Evolutionary conservation across 2,888 invertebrate genomes (phyloP), one percentile per base, ranked within the genome.

Genomic region (Incurvaria masculella): DNA sequence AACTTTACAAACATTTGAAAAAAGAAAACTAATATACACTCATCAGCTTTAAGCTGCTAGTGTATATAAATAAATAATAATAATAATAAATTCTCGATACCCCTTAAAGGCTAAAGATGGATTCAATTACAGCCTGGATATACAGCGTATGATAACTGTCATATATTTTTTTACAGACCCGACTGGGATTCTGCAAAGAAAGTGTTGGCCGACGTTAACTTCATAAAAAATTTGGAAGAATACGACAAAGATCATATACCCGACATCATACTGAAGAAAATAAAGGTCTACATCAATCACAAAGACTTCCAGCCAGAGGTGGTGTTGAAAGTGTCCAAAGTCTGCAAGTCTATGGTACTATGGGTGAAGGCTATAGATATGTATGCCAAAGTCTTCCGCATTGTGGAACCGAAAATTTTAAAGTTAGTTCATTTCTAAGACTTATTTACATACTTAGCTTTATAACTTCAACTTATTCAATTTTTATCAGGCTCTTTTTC

Each of bases 281-380:
- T 96, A 8, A 92, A 91, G 66, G 79, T 80, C 1, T 96, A 94
- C 62, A 84, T 94, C 1, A 87, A 86, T 1, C 87, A 94, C 66
- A 90, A 91, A 47, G 91, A 94, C 59, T 96, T 96, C 62, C 81
- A 85, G 11, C 94, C 95, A 0, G 90, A 83, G 56, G 83, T 83
- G 55, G 91, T 96, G 1, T 91, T 88, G 21, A 92, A 88, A 64
- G 93, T 89, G 5, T 90, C 89, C 3, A 85, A 91, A 82, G 94
- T 94, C 1, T 94, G 94, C 61, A 88, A 87, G 56, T 94, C 94
- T 8, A 86, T 96, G 73, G 94, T 94, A 57, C 82, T 94, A 66
- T 96, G 96, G 96, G 94, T 95, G 6, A 82, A 89, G 61, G 95
- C 96, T 0, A 89, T 96, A 55, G 92, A 94, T 59, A 86, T 87